Percentiles rank a stretch among this genome's conserved stretches.
Conservation (phyloP, 2,113 vertebrate genomes). For the Sylvilagus bachmani region DNA sequence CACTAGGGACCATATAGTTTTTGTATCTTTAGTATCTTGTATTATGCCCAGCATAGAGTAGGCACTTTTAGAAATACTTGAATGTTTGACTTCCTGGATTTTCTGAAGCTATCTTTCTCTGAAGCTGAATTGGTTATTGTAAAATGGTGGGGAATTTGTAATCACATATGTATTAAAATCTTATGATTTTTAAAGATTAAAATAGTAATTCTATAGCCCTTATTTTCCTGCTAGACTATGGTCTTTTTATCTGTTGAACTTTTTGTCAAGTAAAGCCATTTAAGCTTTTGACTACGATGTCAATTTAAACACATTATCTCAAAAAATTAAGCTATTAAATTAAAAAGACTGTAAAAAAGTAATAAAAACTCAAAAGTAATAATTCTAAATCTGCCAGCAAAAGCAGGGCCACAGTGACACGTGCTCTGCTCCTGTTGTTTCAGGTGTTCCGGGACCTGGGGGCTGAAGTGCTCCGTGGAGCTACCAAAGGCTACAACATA, state of each 20-base stretch:
- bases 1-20: background rate
- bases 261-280: too few relatives aligned
- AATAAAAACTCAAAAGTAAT: background rate
- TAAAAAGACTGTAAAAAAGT: too few relatives aligned
- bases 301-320: too few relatives aligned
- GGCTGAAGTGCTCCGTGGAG: constrained; percentile 94
- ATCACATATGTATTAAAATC: background rate
- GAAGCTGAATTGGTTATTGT: constrained; percentile 38
- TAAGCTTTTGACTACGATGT: too few relatives aligned
- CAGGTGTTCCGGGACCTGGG: constrained; percentile 99
- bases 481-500: constrained; percentile 97
- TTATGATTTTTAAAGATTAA: constrained; percentile 3
- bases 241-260: too few relatives aligned
- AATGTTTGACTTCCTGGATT: background rate
- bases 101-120: constrained; percentile 36
- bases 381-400: background rate
- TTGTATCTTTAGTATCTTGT: background rate
- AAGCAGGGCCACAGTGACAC: background rate
- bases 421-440: constrained; percentile 75
- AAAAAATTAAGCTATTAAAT: too few relatives aligned
- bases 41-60: background rate
- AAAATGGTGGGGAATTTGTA: constrained; percentile 26
- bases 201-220: background rate
- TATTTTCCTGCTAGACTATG: too few relatives aligned
- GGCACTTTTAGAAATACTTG: constrained; percentile 25